These are phyloP conservation scores for Spatulosminthurus flaviceps DNA, from an alignment of 2,888 invertebrate species.

Conservation along the genomic window DNA sequence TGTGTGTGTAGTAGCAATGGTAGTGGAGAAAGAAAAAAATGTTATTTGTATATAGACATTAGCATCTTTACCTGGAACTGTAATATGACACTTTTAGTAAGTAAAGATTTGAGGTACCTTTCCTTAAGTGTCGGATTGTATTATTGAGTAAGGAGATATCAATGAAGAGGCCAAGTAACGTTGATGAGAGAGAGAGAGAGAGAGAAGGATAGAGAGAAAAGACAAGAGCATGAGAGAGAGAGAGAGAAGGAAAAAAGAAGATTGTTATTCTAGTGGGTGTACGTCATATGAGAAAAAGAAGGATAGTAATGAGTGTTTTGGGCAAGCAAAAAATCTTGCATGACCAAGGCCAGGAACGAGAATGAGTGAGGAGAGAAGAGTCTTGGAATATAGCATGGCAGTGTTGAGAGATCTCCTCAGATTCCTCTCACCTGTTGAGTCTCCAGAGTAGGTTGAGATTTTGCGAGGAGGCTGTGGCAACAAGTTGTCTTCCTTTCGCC, in stretches of 20 bases:
- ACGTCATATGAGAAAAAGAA: conserved; percentile 44
- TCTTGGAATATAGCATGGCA: conserved; percentile 3
- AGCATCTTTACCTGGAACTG: conserved; percentile 44
- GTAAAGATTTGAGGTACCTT: conserved; percentile 19
- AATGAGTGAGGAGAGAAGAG: conserved; percentile 29
- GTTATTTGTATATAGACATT: conserved; percentile 27
- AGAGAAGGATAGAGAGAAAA: conserved; percentile 23
- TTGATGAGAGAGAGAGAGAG: conserved; percentile 21
- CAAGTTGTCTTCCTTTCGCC: conserved; percentile 52
- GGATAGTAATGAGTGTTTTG: conserved; percentile 50
- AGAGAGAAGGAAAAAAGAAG: conserved; percentile 42
- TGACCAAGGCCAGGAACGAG: conserved; percentile 56
- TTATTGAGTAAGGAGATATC: conserved; percentile 49
- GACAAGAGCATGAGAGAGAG: conserved; percentile 29
- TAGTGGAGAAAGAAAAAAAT: background rate
- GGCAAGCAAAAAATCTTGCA: conserved; percentile 53
- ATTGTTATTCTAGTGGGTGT: conserved; percentile 57
- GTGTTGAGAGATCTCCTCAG: conserved; percentile 41
- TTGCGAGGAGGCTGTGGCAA: conserved; percentile 50
- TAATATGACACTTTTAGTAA: conserved; percentile 42
- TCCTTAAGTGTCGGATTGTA: conserved; percentile 12
- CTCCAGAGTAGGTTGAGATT: conserved; percentile 52
- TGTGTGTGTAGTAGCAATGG: too few relatives aligned
- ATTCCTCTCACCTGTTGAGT: conserved; percentile 53
- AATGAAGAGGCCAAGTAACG: conserved; percentile 42